Evolutionary conservation across 2,113 vertebrate species (phyloP).

Genomic region (Passer domesticus): DNA sequence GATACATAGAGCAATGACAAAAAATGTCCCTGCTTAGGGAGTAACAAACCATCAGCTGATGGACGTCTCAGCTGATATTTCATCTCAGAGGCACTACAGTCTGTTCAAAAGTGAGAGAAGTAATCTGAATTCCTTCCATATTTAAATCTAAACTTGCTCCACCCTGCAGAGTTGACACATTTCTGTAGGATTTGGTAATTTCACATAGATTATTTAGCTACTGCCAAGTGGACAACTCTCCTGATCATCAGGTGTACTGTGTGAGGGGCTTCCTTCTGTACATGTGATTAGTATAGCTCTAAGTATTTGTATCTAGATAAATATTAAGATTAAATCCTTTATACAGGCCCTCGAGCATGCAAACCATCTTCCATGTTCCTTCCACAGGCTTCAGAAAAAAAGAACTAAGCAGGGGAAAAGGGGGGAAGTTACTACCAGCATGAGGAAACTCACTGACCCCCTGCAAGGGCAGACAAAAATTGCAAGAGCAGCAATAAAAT

Average conservation of each 20-base stretch:
- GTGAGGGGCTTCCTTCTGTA: neutral
- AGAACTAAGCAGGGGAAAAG: neutral
- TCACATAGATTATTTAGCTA: neutral
- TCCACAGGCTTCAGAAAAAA: neutral
- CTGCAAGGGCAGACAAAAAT: neutral
- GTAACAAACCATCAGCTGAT: neutral
- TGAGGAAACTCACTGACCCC: neutral
- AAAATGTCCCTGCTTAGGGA: neutral
- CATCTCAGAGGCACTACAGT: neutral
- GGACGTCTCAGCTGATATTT: neutral
- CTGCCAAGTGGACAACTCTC: neutral
- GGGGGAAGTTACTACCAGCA: neutral
- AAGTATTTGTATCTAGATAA: neutral
- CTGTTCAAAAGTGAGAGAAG: neutral
- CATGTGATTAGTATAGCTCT: neutral
- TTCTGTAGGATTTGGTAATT: neutral
- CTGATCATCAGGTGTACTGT: neutral
- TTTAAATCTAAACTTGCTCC: neutral
- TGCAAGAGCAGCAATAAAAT: neutral
- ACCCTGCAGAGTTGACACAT: neutral
- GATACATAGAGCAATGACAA: neutral
- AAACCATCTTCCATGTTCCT: neutral
- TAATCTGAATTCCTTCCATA: neutral
- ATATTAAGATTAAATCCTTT: neutral
- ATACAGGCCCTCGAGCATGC: accelerated